phyloP scores from a whole-genome alignment of 2,113 vertebrate species.

The Scopus umbretta region DNA sequence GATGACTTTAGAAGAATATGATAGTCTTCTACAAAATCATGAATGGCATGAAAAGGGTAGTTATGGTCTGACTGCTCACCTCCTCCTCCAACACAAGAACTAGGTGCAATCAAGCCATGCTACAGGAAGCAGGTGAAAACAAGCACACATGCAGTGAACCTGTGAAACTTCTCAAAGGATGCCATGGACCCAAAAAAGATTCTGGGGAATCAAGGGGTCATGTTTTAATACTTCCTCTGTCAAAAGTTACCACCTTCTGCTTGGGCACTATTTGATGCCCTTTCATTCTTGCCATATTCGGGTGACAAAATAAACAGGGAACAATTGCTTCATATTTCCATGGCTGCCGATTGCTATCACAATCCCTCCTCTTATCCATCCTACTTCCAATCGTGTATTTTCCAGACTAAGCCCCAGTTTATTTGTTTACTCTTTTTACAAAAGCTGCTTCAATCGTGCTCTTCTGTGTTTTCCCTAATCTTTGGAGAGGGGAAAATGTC shows the following conservation, averaged over 20 bases:
- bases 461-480: neutral
- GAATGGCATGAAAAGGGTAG: neutral
- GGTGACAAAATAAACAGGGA: neutral
- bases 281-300: neutral
- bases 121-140: neutral
- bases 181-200: rapidly evolving
- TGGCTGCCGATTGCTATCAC: neutral
- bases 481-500: neutral
- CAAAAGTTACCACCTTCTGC: neutral
- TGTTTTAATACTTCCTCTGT: neutral
- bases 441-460: neutral
- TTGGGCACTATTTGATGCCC: neutral
- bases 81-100: neutral
- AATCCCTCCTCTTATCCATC: neutral
- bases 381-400: neutral
- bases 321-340: neutral
- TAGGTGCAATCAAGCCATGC: neutral
- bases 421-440: neutral
- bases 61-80: neutral
- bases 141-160: neutral
- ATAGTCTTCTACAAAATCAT: neutral
- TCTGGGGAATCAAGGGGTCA: neutral
- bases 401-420: neutral
- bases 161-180: neutral
- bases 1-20: neutral